Evolutionary conservation across 2,888 invertebrate genomes (phyloP), one percentile per base, ranked within the genome.

Genomic region (Dioctria linearis): DNA sequence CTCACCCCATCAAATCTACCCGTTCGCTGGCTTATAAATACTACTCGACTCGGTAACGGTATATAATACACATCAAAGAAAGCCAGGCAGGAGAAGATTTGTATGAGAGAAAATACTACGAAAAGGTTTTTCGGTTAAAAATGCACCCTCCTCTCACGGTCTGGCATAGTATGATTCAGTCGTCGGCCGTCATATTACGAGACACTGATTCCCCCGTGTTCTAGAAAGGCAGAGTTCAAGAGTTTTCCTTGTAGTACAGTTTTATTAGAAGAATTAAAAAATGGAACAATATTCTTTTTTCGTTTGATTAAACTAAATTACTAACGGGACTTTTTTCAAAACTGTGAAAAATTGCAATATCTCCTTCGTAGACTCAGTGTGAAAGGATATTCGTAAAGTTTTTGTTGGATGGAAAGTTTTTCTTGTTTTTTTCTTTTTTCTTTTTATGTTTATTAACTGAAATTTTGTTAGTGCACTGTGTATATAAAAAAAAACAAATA

Each of bases 141-240:
- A 39, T 65, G 61, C 78, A 78, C 78, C 65, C 78, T 25, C 25
- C 25, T 25, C 25, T 76, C 65, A 71, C 71, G 71, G 54, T 37
- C 71, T 71, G 5, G 63, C 65, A 61, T 78, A 57, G 78, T 63
- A 78, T 78, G 65, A 78, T 78, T 78, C 65, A 78, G 78, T 78
- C 78, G 78, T 78, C 78, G 65, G 63, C 78, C 78, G 78, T 78
- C 78, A 78, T 65, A 78, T 78, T 78, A 65, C 65, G 63, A 65
- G 61, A 78, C 78, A 78, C 46, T 63, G 78, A 63, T 61, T 63
- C 75, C 42, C 75, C 75, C 75, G 75, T 75, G 57, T 43, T 59
- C 61, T 25, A 25, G 25, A 25, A 25, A n/a, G 49, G 61, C 4
- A 59, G 40, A 25, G 57, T 13, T 43, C 61, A 42, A 43, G 13